These are phyloP conservation scores for Synanthedon myopaeformis DNA, from an alignment of 2,888 invertebrate species.

Conservation along the genomic window DNA sequence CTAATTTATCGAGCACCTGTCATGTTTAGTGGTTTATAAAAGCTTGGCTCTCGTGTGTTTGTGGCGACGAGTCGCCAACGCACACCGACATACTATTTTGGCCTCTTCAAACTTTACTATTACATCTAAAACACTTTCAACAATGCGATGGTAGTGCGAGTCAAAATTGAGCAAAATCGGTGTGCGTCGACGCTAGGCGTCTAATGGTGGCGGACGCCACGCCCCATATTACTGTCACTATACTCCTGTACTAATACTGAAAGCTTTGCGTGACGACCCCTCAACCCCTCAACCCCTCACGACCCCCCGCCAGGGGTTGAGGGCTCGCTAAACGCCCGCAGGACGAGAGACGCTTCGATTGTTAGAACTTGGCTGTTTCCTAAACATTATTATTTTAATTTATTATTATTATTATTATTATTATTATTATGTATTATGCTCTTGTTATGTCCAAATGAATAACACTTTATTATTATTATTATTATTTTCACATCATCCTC, in stretches of 20 bases:
- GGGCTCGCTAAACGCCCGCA: too few species aligned
- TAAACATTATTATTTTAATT: constrained; percentile 9
- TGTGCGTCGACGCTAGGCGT: constrained; percentile 9
- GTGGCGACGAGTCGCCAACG: constrained; percentile 11
- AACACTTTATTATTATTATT: constrained; percentile 10
- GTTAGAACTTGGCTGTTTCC: constrained; percentile 55
- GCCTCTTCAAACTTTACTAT: not conserved
- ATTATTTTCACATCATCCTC: constrained; percentile 5
- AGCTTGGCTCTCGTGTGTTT: constrained; percentile 35
- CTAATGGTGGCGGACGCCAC: constrained; percentile 8
- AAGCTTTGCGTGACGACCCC: too few species aligned
- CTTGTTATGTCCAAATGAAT: constrained; percentile 31
- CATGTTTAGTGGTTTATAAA: constrained; percentile 26
- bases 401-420: constrained; percentile 2
- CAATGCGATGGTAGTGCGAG: too few species aligned
- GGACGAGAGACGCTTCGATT: constrained; percentile 40
- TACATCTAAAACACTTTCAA: too few species aligned
- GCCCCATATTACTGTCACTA: too few species aligned
- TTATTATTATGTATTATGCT: constrained; percentile 23
- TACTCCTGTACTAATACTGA: too few species aligned
- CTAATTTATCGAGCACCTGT: constrained; percentile 26
- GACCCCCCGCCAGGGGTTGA: too few species aligned
- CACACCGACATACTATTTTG: constrained; percentile 1
- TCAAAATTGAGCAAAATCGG: not conserved
- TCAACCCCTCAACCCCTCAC: too few species aligned